Percentiles rank a stretch among this genome's conserved stretches.
phyloP scores from a whole-genome alignment of 2,888 invertebrate species.

The Caenorhabditis sinica region DNA sequence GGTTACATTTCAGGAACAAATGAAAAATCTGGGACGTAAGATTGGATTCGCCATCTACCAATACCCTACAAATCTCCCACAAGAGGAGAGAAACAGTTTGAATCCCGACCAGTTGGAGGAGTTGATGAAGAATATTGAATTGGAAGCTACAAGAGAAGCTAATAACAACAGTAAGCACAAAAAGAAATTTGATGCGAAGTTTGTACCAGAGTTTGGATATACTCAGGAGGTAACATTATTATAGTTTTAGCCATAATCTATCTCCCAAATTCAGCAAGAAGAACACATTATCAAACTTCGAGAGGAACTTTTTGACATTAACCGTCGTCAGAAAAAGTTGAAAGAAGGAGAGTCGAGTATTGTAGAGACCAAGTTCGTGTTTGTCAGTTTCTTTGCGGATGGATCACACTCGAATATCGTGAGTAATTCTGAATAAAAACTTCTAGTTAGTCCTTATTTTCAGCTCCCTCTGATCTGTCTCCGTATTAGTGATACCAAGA shows the following conservation, averaged over 20 bases:
- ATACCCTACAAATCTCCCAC: conserved; percentile 65
- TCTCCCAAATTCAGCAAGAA: conserved; percentile 51
- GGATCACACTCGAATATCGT: conserved; percentile 63
- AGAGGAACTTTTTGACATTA: conserved; percentile 63
- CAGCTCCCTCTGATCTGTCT: conserved; percentile 62
- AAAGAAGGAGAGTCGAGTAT: conserved; percentile 60
- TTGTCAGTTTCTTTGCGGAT: conserved; percentile 65
- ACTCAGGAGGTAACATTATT: conserved; percentile 45
- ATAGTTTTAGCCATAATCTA: neutral
- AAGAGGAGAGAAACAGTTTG: conserved; percentile 63
- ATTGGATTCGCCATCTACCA: conserved; percentile 68
- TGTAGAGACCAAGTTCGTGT: conserved; percentile 64
- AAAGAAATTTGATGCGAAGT: conserved; percentile 54
- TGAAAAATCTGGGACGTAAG: conserved; percentile 63
- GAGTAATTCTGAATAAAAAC: neutral
- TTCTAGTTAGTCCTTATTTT: neutral
- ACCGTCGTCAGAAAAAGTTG: conserved; percentile 51
- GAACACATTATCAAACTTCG: conserved; percentile 60
- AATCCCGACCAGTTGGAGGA: conserved; percentile 61
- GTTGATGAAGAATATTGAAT: conserved; percentile 54
- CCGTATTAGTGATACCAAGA: conserved; percentile 48
- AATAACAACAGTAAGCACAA: conserved; percentile 48
- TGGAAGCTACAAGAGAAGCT: conserved; percentile 33
- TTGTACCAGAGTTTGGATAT: conserved; percentile 62
- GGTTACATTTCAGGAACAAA: conserved; percentile 35